A percentile compares a stretch with the other conserved stretches of the same genome.
phyloP scores from a whole-genome alignment of 2,888 invertebrate species.

The Sycophila texana region DNA sequence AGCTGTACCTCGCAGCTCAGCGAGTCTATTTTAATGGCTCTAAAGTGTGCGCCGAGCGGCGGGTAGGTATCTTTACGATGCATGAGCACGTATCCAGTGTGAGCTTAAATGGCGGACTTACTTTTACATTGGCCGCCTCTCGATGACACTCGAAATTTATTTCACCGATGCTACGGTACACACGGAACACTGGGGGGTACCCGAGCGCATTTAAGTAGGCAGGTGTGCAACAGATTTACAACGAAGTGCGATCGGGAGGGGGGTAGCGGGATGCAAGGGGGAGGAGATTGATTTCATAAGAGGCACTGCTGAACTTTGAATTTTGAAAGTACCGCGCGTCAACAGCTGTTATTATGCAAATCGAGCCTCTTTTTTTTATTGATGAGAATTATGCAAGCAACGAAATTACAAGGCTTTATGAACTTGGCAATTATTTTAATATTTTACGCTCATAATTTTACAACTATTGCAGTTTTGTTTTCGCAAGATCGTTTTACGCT shows the following conservation, averaged over 20 bases:
- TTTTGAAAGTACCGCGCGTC: not conserved
- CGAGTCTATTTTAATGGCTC: constrained; percentile 36
- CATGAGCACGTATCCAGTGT: constrained; percentile 51
- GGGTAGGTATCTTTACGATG: constrained; percentile 50
- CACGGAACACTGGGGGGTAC: not conserved
- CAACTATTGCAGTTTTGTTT: too few species aligned
- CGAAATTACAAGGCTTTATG: not conserved
- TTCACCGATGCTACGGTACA: not conserved
- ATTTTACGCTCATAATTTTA: too few species aligned
- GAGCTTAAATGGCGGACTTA: constrained; percentile 50
- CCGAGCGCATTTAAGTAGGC: constrained; percentile 24
- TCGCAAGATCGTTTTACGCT: too few species aligned
- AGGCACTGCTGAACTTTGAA: not conserved
- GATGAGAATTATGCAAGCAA: not conserved
- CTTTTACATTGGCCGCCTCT: constrained; percentile 41
- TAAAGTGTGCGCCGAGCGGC: constrained; percentile 15
- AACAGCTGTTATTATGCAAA: constrained; percentile 1
- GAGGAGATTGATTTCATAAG: constrained; percentile 20
- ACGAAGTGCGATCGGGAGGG: not conserved
- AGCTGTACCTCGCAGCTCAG: too few species aligned
- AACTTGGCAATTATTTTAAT: too few species aligned
- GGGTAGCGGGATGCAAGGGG: not conserved
- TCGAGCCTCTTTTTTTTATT: constrained; percentile 4
- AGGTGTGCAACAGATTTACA: constrained; percentile 27
- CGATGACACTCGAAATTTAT: constrained; percentile 61